Evolutionary conservation across 2,113 vertebrate genomes (phyloP).

Genomic region (Pteronura brasiliensis): DNA sequence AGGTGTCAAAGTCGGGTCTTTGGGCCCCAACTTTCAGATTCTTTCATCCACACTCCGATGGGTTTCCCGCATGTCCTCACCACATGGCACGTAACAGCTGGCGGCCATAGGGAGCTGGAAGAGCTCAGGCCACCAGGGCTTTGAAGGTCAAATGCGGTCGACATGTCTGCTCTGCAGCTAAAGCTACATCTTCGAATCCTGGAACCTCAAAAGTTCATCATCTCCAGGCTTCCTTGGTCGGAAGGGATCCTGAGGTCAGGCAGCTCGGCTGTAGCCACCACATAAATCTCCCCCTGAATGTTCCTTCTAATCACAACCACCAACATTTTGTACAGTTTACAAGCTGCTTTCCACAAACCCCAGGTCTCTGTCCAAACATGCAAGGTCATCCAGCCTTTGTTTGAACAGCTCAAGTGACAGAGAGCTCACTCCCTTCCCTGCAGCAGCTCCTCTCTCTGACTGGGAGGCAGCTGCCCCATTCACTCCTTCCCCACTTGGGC

Average conservation of each 20-base stretch:
- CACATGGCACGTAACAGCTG: neutral
- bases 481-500: neutral
- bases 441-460: neutral
- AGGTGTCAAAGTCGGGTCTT: neutral
- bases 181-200: neutral
- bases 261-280: neutral
- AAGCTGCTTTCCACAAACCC: neutral
- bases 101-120: neutral
- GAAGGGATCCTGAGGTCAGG: neutral
- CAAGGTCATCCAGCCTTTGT: neutral
- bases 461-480: neutral
- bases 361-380: neutral
- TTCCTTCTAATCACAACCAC: neutral
- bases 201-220: neutral
- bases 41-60: neutral
- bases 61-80: neutral
- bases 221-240: neutral
- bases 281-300: neutral
- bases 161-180: neutral
- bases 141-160: neutral
- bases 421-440: neutral
- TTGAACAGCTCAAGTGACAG: neutral
- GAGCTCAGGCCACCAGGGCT: neutral
- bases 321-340: neutral
- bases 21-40: neutral